Evolutionary conservation across 2,113 vertebrate species (phyloP), one percentile per base, ranked within the genome.

Genomic region (Vulpes lagopus): DNA sequence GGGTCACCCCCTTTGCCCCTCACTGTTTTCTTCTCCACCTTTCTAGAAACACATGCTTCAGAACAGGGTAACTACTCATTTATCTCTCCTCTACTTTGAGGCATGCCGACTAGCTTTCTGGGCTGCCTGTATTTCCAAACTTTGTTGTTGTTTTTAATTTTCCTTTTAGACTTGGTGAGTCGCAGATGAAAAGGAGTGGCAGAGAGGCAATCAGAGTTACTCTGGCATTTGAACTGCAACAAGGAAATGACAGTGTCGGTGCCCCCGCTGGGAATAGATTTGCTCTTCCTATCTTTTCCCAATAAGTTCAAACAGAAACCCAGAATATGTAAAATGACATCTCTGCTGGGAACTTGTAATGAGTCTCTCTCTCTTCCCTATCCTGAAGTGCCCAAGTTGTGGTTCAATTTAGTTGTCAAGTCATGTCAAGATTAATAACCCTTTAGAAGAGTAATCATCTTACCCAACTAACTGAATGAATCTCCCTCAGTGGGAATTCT

Each of bases 401-500:
- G 73, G 62, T 57, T 91, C 53, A 89, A 73, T 87, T 88, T 91
- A 67, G 32, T 51, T 83, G 12, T 79, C 43, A 83, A 43, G 8
- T 81, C 17, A 5, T 25, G 20, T 65, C n/a, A 78, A 92, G 64
- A 97, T 81, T 74, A 94, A 91, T 82, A 94, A 55, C 38, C 15
- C 49, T 88, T 78, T 65, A 78, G 22, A 89, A 93, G 62, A 59
- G 3, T 64, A 38, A 76, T 83, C 83, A 87, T 78, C 17, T 65
- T 86, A 59, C 62, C n/a, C 55, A 83, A 49, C 5, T n/a, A 65
- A 94, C 23, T 35, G 32, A 93, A 43, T 80, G 19, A 62, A 55
- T 88, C 30, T 84, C 65, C 11, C 32, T 89, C 59, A 14, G 43
- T 62, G 62, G 16, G 38, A 88, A 73, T 90, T 91, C 59, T 95